Percentiles rank a stretch among this genome's conserved stretches.
Conservation (phyloP, 2,113 vertebrate genomes). For the Ancistrus triradiatus region DNA sequence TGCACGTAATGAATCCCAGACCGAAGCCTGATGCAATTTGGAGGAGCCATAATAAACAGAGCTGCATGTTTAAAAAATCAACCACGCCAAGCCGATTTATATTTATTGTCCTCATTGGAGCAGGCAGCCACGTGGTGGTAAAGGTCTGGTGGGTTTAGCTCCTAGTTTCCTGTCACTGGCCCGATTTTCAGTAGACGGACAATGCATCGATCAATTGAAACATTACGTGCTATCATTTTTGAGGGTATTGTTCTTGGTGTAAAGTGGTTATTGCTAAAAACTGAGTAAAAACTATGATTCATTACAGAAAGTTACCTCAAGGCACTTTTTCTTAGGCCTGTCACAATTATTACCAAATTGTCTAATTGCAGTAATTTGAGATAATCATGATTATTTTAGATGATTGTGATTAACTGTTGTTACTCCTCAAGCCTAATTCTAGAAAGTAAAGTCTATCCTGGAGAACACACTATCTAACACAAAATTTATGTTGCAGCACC, state of each 20-base stretch:
- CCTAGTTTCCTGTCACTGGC: conserved; percentile 70
- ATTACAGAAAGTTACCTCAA: conserved; percentile 96
- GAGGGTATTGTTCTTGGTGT: conserved; percentile 81
- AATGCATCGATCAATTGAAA: conserved; percentile 85
- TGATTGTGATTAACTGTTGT: no score
- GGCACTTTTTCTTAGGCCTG: no score
- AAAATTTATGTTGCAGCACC: no score
- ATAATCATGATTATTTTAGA: no score
- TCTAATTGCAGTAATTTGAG: no score
- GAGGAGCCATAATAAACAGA: conserved; percentile 43
- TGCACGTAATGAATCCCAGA: conserved; percentile 45
- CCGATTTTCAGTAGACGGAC: conserved; percentile 58
- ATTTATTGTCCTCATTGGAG: conserved; percentile 38
- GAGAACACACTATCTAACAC: no score
- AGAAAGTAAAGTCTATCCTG: no score
- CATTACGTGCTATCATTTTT: conserved; percentile 96
- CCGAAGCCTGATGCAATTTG: conserved; percentile 42
- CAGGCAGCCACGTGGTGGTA: conserved; percentile 42
- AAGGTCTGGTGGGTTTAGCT: conserved; percentile 62
- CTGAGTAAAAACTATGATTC: conserved; percentile 88
- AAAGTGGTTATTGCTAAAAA: conserved; percentile 84
- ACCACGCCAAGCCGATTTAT: conserved; percentile 35
- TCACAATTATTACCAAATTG: no score
- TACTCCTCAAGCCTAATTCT: no score
- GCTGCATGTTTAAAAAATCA: conserved; percentile 35